phyloP scores from a whole-genome alignment of 1,140 invertebrate genomes.

The Phymastichus coffea region DNA sequence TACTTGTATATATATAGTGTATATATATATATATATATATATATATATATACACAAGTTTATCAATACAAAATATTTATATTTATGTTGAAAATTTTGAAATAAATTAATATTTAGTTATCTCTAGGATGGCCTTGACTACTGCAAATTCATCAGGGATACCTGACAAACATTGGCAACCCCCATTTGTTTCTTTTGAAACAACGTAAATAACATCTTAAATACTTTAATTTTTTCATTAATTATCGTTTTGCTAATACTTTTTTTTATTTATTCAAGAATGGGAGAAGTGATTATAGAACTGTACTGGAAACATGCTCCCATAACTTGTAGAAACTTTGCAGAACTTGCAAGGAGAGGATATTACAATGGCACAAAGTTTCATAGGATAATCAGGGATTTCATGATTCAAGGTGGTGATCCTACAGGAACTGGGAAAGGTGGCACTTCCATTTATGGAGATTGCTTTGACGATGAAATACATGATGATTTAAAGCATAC shows the following conservation, averaged over 20 bases:
- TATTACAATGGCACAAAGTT: slow-evolving; percentile 97
- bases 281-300: slow-evolving; percentile 90
- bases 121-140: slow-evolving; percentile 14
- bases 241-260: slow-evolving; percentile 9
- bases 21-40: too few species aligned
- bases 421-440: slow-evolving; percentile 94
- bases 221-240: slow-evolving; percentile 10
- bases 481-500: slow-evolving; percentile 92
- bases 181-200: slow-evolving; percentile 77
- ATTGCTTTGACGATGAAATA: slow-evolving; percentile 94
- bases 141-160: slow-evolving; percentile 56
- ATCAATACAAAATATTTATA: too few species aligned
- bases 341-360: slow-evolving; percentile 85
- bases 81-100: too few species aligned
- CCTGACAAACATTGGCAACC: slow-evolving; percentile 86
- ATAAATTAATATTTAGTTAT: too few species aligned
- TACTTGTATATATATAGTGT: too few species aligned
- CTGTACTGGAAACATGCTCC: slow-evolving; percentile 98
- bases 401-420: slow-evolving; percentile 97
- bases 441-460: slow-evolving; percentile 95
- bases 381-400: slow-evolving; percentile 93
- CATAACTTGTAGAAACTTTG: slow-evolving; percentile 94
- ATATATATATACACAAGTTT: too few species aligned
- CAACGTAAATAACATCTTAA: slow-evolving; percentile 63
- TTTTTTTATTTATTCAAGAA: slow-evolving; percentile 63